Conservation (phyloP, 1,140 invertebrate species). For the honey bee (Apis mellifera) region DNA sequence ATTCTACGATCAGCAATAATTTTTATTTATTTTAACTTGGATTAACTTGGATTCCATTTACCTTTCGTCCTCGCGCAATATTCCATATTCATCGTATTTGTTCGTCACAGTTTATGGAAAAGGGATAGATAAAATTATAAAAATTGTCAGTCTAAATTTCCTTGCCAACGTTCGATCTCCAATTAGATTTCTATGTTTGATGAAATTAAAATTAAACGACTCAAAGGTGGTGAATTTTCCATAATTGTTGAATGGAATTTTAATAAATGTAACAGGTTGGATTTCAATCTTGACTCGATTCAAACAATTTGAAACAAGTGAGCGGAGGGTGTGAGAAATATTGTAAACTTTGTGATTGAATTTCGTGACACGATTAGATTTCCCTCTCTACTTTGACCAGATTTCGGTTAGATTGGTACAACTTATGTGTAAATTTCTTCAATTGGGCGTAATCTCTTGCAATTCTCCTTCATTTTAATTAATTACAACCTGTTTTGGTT, state of each 20-base stretch:
- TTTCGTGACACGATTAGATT: not conserved
- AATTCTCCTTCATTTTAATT: too few species aligned
- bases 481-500: too few species aligned
- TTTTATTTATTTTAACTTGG: not conserved
- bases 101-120: too few species aligned
- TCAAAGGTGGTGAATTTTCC: not conserved
- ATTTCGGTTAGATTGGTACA: not conserved
- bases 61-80: not conserved
- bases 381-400: not conserved
- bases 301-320: not conserved
- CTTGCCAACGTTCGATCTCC: not conserved
- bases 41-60: not conserved
- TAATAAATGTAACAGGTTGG: too few species aligned
- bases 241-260: too few species aligned
- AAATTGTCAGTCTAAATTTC: not conserved
- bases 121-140: not conserved
- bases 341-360: not conserved
- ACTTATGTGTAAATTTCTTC: not conserved
- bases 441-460: too few species aligned
- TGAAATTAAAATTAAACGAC: too few species aligned
- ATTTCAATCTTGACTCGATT: too few species aligned
- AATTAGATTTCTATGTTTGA: not conserved
- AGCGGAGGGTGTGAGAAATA: not conserved
- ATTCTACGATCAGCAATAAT: not conserved
- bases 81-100: conserved; percentile 5